Evolutionary conservation across 2,113 vertebrate species (phyloP), one percentile per base, ranked within the genome.

Genomic region (Stigmatopora nigra): DNA sequence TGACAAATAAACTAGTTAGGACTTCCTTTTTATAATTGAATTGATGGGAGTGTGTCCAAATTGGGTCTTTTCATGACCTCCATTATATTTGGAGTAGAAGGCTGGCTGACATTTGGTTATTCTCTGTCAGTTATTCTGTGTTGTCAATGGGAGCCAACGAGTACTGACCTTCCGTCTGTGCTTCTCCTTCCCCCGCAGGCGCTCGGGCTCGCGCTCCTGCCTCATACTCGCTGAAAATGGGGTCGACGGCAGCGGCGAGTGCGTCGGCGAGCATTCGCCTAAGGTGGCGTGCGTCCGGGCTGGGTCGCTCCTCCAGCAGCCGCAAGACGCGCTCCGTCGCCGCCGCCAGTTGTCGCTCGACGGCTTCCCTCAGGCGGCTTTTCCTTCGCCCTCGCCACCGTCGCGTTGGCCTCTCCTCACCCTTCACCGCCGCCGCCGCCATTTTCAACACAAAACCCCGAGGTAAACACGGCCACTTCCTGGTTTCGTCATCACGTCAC

Each of bases 271-370:
- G 47, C 25, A n/a, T n/a, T 11, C 62, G 20, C 25, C 15, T 64
- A 7, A 64, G 48, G 25, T 20, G 45, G 17, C 17, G 12, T 10
- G 7, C 47, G 1, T n/a, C 47, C 5, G 9, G 11, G 25, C 8
- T 25, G 7, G 31, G 31, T 10, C 25, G 15, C 47, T 64, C 47
- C 25, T 35, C 25, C 47, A 64, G 48, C 48, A 64, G 48, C n/a
- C 62, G 62, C 16, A 64, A 16, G 31, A 64, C 35, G 62, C 48
- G 46, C 31, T 22, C 60, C 11, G 60, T 41, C 36, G 60, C 60
- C 41, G 60, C 38, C 60, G 19, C 14, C 6, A 61, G 12, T 22
- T 46, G 60, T 6, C 31, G 45, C 62, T 64, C 62, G 62, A 64
- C 48, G 31, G 35, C 62, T 12, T 16, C 20, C 25, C 62, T 56